A percentile compares a stretch with the other conserved stretches of the same genome.
Evolutionary conservation across 2,888 invertebrate genomes (phyloP).

Genomic region (Pinctada fucata): DNA sequence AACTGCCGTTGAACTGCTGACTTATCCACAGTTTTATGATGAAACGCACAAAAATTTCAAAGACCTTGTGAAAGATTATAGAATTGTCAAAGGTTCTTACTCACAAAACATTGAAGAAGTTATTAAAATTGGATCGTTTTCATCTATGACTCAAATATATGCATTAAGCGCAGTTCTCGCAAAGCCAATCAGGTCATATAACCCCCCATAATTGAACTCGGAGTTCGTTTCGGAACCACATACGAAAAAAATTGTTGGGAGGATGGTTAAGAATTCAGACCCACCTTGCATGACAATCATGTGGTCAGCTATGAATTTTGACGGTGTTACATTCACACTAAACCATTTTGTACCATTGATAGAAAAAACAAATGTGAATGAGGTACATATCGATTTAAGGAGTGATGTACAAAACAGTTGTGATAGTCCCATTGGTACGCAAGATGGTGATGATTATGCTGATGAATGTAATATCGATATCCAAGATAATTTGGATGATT

Average conservation of each 20-base stretch:
- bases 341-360: slow-evolving; percentile 3
- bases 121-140: background rate
- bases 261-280: slow-evolving; percentile 14
- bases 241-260: slow-evolving; percentile 19
- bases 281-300: slow-evolving; percentile 19
- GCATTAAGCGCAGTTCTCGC: no score
- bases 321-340: background rate
- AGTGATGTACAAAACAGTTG: no score
- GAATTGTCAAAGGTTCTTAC: background rate
- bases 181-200: slow-evolving; percentile 12
- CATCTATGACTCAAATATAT: slow-evolving; percentile 12
- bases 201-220: slow-evolving; percentile 8
- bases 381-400: no score
- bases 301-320: slow-evolving; percentile 17
- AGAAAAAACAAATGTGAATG: no score
- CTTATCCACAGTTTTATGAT: slow-evolving; percentile 10
- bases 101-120: background rate
- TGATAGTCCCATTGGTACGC: no score
- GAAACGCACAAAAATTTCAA: slow-evolving; percentile 5
- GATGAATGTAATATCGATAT: no score
- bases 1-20: background rate
- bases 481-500: no score
- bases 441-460: no score
- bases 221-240: slow-evolving; percentile 25
- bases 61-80: background rate